Base-by-base conservation (phyloP, 2,888 invertebrate genomes). In the Falcaria lacertinaria region DNA sequence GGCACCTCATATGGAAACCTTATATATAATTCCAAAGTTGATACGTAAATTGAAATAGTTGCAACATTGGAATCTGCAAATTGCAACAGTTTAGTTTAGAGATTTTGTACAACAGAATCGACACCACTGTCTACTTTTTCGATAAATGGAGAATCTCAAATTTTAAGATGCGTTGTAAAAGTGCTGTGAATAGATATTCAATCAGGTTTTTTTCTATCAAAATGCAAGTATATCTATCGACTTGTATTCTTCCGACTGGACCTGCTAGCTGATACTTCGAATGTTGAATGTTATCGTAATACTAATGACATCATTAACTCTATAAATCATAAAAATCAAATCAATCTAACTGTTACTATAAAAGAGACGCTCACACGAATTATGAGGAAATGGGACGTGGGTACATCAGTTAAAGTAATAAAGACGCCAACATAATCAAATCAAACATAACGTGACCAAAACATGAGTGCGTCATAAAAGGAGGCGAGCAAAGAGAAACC, bases 401-500 rank as follows among this genome's bases (percentile, higher is more conserved):
- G 28, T 28, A 28, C 28, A 28, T 28, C 28, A 11, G 28, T 28
- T 28, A 28, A 28, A 11, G 28, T 28, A 28, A 28, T 28, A 28
- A 28, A 28, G 28, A 28, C 28, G 28, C 28, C 19, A 35, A 5
- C 8, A 14, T 37, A 33, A 14, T 33, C 33, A 33, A 37, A 37
- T 22, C 28, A 11, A 11, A 28, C 28, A 28, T 28, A 28, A 28
- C 28, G 28, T 11, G 28, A 28, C 28, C 28, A 37, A 37, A 25
- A 37, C 25, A 8, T 11, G 8, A 14, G 15, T 22, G 22, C 7
- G 7, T 15, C 25, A 37, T 37, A 37, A 37, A 37, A 15, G 22
- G 25, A 37, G 15, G 15, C 28, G 28, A 37, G 37, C 37, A 37
- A 37, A 37, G 37, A 37, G 37, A 37, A 37, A 37, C 22, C 37